Evolutionary conservation across 1,140 invertebrate genomes (phyloP), one percentile per base, ranked within the genome.

Genomic region (Atta texana): DNA sequence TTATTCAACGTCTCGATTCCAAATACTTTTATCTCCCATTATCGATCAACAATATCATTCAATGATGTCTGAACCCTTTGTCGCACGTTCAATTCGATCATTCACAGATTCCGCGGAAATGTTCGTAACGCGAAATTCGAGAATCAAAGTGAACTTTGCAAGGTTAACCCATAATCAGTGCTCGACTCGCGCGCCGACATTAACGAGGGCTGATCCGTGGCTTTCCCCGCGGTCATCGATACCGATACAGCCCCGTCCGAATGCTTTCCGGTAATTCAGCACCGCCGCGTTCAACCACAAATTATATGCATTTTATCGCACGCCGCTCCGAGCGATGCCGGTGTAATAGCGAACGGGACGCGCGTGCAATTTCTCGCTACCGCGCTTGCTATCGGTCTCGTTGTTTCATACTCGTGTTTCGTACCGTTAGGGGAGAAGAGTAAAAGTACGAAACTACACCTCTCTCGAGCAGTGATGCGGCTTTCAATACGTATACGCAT

Each of bases 301-400:
- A 87, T 89, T 90, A 89, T 86, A 77, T 74, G 87, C 87, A 53
- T 86, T 90, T 87, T 86, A 86, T 90, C 64, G 72, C 64, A 53
- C 24, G 71, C 66, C 39, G 86, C 61, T 77, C 16, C 16, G 55
- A 87, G 51, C 88, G 66, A 34, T 39, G 28, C 59, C 88, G 66
- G 55, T 39, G 21, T 66, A 61, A 49, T 63, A 12, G 31, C 75
- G 39, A 21, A 59, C 16, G 59, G 28, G 44, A 64, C 55, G 55
- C 24, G 80, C 76, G 75, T 69, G 63, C 71, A 75, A 87, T 88
- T 63, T 75, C 80, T 63, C 80, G 80, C 78, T 72, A 82, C 53
- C 24, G 66, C 80, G 53, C 24, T 61, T 68, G 31, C 64, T 53
- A 44, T 76, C 44, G 74, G 39, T 44, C 51, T 49, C 59, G 66